phyloP scores from a whole-genome alignment of 2,113 vertebrate genomes.

The Pituophis catenifer region DNA sequence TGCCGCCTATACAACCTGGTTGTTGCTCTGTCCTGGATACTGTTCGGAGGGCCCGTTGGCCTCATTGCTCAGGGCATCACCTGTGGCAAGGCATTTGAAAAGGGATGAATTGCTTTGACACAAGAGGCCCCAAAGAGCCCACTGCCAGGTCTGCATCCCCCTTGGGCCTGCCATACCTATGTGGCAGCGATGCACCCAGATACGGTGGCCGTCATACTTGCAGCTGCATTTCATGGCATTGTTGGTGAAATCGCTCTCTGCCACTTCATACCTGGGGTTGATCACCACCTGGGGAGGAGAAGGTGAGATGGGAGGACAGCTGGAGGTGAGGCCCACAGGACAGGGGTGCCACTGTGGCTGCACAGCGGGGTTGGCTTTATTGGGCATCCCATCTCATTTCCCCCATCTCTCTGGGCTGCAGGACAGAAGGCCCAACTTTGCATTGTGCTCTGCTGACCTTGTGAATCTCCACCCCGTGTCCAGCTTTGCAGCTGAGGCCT shows the following conservation, averaged over 20 bases:
- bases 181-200: constrained; percentile 97
- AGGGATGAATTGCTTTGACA: too few species aligned
- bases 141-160: fast-evolving
- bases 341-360: not conserved
- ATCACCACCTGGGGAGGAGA: constrained; percentile 81
- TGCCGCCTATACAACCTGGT: constrained; percentile 82
- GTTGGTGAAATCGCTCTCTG: constrained; percentile 97
- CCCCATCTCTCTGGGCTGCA: not conserved
- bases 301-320: not conserved
- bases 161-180: constrained; percentile 62
- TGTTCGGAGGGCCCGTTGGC: constrained; percentile 89
- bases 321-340: not conserved
- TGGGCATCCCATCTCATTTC: not conserved
- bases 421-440: not conserved
- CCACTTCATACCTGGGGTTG: constrained; percentile 92
- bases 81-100: constrained; percentile 58
- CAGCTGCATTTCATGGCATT: constrained; percentile 98
- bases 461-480: fast-evolving
- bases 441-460: too few species aligned
- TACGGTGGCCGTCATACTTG: constrained; percentile 94
- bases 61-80: constrained; percentile 92
- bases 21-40: constrained; percentile 93
- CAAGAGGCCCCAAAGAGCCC: not conserved
- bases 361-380: too few species aligned
- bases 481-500: not conserved